A percentile compares a stretch with the other conserved stretches of the same genome.
phyloP scores from a whole-genome alignment of 2,113 vertebrate genomes.

The Rhegmatorhina hoffmannsi region DNA sequence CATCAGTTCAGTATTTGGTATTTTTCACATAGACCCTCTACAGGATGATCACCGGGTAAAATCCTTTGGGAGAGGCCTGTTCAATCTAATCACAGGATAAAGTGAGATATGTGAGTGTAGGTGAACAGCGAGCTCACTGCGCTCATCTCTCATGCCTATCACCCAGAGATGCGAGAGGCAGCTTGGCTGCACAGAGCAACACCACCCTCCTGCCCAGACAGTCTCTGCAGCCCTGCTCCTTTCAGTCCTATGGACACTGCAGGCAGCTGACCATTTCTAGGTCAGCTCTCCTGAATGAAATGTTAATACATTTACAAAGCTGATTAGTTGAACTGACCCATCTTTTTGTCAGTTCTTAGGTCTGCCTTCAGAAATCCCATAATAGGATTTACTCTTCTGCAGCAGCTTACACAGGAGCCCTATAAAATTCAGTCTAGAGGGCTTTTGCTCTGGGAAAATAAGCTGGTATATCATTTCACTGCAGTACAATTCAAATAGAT shows the following conservation, averaged over 20 bases:
- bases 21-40: not conserved
- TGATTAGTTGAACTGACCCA: conserved; percentile 38
- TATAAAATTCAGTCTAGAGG: not conserved
- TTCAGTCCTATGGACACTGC: not conserved
- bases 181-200: not conserved
- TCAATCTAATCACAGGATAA: not conserved
- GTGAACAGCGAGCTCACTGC: not conserved
- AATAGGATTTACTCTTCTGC: conserved; percentile 47
- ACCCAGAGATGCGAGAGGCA: not conserved
- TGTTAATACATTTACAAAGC: conserved; percentile 27
- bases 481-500: not conserved
- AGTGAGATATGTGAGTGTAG: not conserved
- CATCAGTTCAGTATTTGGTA: not conserved
- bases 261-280: conserved; percentile 23
- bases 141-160: not conserved
- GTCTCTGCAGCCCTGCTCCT: not conserved
- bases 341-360: conserved; percentile 31
- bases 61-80: not conserved
- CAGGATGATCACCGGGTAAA: not conserved
- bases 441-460: not conserved
- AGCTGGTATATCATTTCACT: not conserved
- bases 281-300: conserved; percentile 10
- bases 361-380: conserved; percentile 14
- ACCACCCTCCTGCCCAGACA: not conserved
- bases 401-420: not conserved